Percentiles rank a stretch among this genome's conserved stretches.
These are phyloP conservation scores for Sipunculus nudus DNA, from an alignment of 2,888 invertebrate genomes.

Conservation along the genomic window DNA sequence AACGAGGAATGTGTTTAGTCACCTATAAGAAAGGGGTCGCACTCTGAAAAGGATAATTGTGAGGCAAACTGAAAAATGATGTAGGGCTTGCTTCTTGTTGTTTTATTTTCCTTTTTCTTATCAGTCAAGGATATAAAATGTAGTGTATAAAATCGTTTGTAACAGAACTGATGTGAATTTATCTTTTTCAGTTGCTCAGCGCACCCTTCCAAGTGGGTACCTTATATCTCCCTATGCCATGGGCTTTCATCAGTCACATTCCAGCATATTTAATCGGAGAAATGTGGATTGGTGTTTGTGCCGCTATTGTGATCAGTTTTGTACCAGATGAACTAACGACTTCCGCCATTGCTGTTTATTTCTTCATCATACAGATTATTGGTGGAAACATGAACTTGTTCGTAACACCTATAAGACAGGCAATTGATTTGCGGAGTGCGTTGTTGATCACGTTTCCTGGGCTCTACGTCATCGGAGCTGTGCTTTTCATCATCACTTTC, in stretches of 20 bases:
- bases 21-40: too few species aligned
- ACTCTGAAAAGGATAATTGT: too few species aligned
- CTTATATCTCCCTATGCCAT: constrained; percentile 22
- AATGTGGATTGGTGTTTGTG: constrained; percentile 53
- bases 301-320: constrained; percentile 52
- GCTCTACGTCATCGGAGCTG: constrained; percentile 21
- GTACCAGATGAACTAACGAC: constrained; percentile 48
- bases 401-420: constrained; percentile 22
- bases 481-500: constrained; percentile 18
- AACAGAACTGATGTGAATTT: too few species aligned
- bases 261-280: constrained; percentile 40
- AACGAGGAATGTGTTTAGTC: too few species aligned
- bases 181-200: constrained; percentile 14
- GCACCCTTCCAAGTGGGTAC: constrained; percentile 24
- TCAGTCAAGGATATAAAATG: too few species aligned
- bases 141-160: too few species aligned
- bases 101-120: too few species aligned
- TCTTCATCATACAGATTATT: constrained; percentile 50
- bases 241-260: constrained; percentile 25
- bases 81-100: too few species aligned
- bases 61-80: too few species aligned
- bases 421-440: constrained; percentile 12
- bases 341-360: constrained; percentile 50
- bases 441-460: constrained; percentile 28
- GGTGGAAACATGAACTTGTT: constrained; percentile 32